Percentiles rank a stretch among this genome's conserved stretches.
Evolutionary conservation across 2,797 vertebrate genomes (phyloP).

Genomic region (Calcarius lapponicus): DNA sequence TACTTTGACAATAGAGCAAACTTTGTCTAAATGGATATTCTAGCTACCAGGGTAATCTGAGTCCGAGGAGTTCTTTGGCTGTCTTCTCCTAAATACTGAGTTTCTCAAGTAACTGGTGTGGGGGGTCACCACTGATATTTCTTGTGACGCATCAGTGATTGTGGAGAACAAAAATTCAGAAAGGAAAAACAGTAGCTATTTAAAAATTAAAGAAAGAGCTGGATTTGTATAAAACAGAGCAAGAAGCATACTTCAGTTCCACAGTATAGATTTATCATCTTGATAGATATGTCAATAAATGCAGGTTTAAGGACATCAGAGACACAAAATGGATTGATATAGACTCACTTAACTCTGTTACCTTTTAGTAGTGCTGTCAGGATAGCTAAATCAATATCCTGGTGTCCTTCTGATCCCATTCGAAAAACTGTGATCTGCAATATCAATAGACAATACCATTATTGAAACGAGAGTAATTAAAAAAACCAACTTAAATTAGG

Average conservation of each 20-base stretch:
- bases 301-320: not conserved
- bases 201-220: not conserved
- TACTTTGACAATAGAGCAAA: not conserved
- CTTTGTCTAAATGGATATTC: not conserved
- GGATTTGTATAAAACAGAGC: not conserved
- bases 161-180: not conserved
- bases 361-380: conserved; percentile 98
- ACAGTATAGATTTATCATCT: not conserved
- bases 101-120: not conserved
- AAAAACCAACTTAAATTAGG: not conserved
- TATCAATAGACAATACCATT: conserved; percentile 27
- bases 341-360: conserved; percentile 68
- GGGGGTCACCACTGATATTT: not conserved
- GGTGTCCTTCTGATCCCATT: conserved; percentile 98
- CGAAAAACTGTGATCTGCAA: conserved; percentile 98
- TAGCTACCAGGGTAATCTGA: not conserved
- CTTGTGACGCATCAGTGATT: not conserved
- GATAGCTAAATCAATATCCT: conserved; percentile 98
- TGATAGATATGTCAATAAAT: not conserved
- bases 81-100: not conserved
- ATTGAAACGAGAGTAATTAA: not conserved
- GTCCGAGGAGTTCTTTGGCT: not conserved
- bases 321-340: not conserved
- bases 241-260: not conserved
- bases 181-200: not conserved